These are phyloP conservation scores for Isaurus tuberculatus DNA, from an alignment of 92 coral and sea anemone genomes.

Conservation along the genomic window DNA sequence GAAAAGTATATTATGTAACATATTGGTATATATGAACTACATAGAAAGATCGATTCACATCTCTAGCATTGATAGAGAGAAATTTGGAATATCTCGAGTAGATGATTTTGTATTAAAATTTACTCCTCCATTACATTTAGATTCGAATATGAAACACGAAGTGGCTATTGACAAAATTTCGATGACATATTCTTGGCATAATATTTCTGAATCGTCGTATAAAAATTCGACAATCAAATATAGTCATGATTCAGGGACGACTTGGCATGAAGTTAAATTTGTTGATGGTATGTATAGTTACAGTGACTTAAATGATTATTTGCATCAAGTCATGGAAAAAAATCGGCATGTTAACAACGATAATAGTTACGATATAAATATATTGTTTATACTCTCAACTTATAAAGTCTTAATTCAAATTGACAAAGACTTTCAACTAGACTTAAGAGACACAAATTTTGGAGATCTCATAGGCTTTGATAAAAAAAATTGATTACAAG, in stretches of 20 bases:
- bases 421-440: not conserved
- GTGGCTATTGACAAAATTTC: not conserved
- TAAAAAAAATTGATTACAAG: not conserved
- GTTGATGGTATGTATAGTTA: not conserved
- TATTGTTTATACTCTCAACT: not conserved
- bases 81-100: not conserved
- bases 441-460: not conserved
- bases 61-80: too few relatives aligned
- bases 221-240: too few relatives aligned
- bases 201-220: not conserved
- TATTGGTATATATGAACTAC: too few relatives aligned
- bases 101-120: not conserved
- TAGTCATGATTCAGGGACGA: not conserved
- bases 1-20: too few relatives aligned
- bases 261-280: too few relatives aligned
- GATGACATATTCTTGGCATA: not conserved
- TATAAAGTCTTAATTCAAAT: too few relatives aligned
- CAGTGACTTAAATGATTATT: not conserved
- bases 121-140: not conserved
- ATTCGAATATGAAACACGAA: not conserved
- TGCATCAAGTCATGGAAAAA: not conserved
- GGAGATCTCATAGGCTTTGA: not conserved
- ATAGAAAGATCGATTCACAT: too few relatives aligned
- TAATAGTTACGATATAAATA: not conserved
- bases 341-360: not conserved